Percentiles rank a stretch among this genome's conserved stretches.
phyloP scores from a whole-genome alignment of 2,113 vertebrate species.

The Amazona vittata region DNA sequence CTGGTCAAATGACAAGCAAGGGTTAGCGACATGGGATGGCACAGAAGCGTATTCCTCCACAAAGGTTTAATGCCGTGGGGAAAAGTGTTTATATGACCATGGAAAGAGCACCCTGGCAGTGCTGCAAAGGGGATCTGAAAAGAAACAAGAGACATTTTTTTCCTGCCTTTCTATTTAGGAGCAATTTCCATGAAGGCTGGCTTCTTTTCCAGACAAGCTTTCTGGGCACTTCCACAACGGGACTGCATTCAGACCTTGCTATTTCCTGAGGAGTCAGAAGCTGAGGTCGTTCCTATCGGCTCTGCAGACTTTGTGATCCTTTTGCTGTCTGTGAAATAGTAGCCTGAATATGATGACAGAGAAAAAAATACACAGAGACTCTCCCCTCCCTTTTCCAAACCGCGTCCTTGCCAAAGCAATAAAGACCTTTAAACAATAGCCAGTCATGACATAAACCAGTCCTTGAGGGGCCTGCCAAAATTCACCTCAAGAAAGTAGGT shows the following conservation, averaged over 20 bases:
- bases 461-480: conserved; percentile 24
- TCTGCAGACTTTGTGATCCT: background rate
- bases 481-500: conserved; percentile 45
- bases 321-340: background rate
- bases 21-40: background rate
- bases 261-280: background rate
- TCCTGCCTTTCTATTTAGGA: background rate
- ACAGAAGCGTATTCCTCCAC: background rate
- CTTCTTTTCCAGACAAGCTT: background rate
- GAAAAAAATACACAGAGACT: background rate
- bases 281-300: background rate
- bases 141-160: background rate
- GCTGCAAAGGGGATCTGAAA: background rate
- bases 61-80: background rate
- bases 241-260: background rate
- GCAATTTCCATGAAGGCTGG: background rate
- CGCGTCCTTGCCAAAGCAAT: conserved; percentile 30
- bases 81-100: background rate
- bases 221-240: background rate
- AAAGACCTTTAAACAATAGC: conserved; percentile 52
- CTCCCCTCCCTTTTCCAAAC: background rate
- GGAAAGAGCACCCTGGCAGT: background rate
- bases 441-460: conserved; percentile 49
- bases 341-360: background rate
- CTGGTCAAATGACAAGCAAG: accelerated